Evolutionary conservation across 2,797 vertebrate genomes (phyloP).

Genomic region (Gallirallus australis): DNA sequence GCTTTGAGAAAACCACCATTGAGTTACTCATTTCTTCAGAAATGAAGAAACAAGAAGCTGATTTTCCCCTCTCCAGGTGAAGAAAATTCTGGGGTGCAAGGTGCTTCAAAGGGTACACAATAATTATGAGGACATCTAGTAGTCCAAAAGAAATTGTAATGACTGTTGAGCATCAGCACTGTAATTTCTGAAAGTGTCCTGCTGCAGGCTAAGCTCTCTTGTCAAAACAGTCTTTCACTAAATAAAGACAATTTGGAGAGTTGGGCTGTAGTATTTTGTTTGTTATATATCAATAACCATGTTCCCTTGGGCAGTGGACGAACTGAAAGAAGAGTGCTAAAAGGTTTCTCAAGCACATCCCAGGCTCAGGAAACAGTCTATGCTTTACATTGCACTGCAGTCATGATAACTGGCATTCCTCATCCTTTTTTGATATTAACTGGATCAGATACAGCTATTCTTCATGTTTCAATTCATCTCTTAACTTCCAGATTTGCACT

Average conservation of each 20-base stretch:
- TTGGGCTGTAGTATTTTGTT: neutral
- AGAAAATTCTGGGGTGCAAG: neutral
- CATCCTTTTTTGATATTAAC: neutral
- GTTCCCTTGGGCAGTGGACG: neutral
- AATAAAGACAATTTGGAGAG: neutral
- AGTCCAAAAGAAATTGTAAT: neutral
- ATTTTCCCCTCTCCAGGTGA: neutral
- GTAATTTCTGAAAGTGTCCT: neutral
- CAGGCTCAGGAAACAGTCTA: neutral
- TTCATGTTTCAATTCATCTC: neutral
- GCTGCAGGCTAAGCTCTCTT: neutral
- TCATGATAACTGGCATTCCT: neutral
- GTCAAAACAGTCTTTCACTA: neutral
- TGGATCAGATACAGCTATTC: neutral
- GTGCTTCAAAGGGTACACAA: neutral
- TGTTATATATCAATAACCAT: neutral
- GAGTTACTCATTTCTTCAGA: neutral
- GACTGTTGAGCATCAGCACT: neutral
- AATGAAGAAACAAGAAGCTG: neutral
- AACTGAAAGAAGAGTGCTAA: neutral
- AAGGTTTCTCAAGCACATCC: neutral
- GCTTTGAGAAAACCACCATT: neutral
- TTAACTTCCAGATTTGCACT: neutral
- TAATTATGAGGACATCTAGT: neutral
- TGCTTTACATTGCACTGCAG: neutral